phyloP scores from a whole-genome alignment of 1,140 invertebrate genomes.

The Neomicropteryx cornuta region DNA sequence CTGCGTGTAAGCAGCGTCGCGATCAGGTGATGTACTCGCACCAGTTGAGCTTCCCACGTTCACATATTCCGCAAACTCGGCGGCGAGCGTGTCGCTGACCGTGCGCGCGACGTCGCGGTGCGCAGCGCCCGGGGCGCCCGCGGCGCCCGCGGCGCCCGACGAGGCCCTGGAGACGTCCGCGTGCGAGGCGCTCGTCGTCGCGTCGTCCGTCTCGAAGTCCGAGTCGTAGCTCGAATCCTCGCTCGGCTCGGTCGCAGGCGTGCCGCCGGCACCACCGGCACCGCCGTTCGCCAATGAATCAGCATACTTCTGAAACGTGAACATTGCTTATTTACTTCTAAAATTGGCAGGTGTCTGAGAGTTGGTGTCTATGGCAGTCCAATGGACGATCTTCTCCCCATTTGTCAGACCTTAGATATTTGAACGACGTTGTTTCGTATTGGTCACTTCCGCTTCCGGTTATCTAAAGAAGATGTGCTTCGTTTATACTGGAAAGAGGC shows the following conservation, averaged over 20 bases:
- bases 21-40: background rate
- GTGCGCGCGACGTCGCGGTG: constrained; percentile 72
- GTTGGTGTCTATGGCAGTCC: no score
- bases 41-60: constrained; percentile 26
- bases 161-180: constrained; percentile 21
- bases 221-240: constrained; percentile 84
- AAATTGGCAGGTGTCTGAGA: no score
- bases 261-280: constrained; percentile 18
- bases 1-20: constrained; percentile 12
- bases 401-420: no score
- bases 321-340: no score
- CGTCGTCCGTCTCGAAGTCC: constrained; percentile 62
- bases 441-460: no score
- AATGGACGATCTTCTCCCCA: no score
- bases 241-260: constrained; percentile 40
- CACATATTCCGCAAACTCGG: constrained; percentile 77
- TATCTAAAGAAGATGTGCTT: no score
- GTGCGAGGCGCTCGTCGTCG: constrained; percentile 23
- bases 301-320: constrained; percentile 38
- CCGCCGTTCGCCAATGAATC: constrained; percentile 34
- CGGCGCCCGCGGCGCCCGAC: constrained; percentile 21
- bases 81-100: constrained; percentile 68
- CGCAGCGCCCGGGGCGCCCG: no score
- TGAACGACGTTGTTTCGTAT: no score
- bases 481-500: no score